A percentile compares a stretch with the other conserved stretches of the same genome.
Evolutionary conservation across 2,113 vertebrate species (phyloP).

Genomic region (Gambusia holbrooki): DNA sequence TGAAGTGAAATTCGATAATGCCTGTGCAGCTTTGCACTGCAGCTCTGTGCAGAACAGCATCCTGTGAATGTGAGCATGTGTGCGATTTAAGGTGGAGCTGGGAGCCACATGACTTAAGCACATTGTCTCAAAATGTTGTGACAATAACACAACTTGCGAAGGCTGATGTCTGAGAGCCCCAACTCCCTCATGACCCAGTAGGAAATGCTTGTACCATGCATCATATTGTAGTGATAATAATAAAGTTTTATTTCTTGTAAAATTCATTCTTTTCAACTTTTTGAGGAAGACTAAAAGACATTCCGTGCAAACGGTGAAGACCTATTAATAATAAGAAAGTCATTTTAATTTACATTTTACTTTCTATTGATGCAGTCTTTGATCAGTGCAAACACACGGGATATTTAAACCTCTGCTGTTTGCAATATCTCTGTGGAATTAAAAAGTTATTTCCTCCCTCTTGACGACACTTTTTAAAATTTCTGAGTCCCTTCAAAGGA

Average conservation of each 20-base stretch:
- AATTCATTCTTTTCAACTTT: slow-evolving; percentile 24
- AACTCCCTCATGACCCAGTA: slow-evolving; percentile 13
- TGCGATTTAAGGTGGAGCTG: slow-evolving; percentile 32
- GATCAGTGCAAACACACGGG: slow-evolving; percentile 21
- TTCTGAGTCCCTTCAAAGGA: no score
- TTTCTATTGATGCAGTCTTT: not conserved
- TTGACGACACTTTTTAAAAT: not conserved
- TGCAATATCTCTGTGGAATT: not conserved
- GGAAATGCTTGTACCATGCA: slow-evolving; percentile 17
- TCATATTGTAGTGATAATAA: slow-evolving; percentile 49
- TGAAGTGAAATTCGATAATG: slow-evolving; percentile 75
- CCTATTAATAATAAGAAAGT: slow-evolving; percentile 14
- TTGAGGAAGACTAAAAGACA: slow-evolving; percentile 2
- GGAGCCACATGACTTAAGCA: slow-evolving; percentile 62
- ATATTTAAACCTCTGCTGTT: slow-evolving; percentile 25
- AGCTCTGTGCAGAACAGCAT: slow-evolving; percentile 52
- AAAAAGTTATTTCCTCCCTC: slow-evolving; percentile 1
- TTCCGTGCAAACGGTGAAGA: slow-evolving; percentile 7
- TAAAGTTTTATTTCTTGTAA: slow-evolving; percentile 31
- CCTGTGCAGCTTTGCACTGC: slow-evolving; percentile 46
- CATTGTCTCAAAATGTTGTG: slow-evolving; percentile 53
- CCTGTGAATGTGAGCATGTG: slow-evolving; percentile 4
- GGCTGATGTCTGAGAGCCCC: slow-evolving; percentile 61
- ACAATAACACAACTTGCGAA: slow-evolving; percentile 71
- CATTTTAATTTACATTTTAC: slow-evolving; percentile 25